Conservation (phyloP, 2,888 invertebrate species). For the Plagiodera versicolora region DNA sequence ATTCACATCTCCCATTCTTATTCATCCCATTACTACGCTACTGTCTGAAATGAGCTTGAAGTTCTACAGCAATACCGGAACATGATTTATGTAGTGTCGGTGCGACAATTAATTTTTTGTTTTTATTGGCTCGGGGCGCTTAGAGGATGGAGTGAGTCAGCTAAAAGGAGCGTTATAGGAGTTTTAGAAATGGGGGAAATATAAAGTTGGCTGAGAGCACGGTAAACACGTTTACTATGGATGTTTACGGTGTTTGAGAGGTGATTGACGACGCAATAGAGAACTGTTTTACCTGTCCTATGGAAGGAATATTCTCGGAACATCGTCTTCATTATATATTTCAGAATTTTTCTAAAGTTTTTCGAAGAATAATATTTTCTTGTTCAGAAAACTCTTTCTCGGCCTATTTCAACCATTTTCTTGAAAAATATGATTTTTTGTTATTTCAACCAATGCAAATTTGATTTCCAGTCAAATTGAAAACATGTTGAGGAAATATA, state of each 20-base stretch:
- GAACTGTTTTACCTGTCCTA: too few relatives aligned
- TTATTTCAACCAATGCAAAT: too few relatives aligned
- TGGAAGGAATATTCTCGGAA: not conserved
- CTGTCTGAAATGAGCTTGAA: not conserved
- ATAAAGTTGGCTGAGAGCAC: conserved; percentile 6
- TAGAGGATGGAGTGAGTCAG: conserved; percentile 20
- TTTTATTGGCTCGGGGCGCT: conserved; percentile 24
- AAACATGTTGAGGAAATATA: too few relatives aligned
- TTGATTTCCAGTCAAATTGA: too few relatives aligned
- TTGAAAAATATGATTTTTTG: too few relatives aligned
- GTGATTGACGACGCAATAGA: not conserved
- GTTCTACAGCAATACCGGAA: conserved; percentile 17
- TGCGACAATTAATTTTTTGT: conserved; percentile 34
- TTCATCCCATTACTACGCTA: not conserved
- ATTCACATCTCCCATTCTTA: not conserved
- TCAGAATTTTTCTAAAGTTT: too few relatives aligned
- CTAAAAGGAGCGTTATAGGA: conserved; percentile 17
- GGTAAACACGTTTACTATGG: conserved; percentile 5
- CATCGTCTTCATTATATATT: too few relatives aligned
- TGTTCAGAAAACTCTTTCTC: too few relatives aligned
- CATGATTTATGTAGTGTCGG: conserved; percentile 34
- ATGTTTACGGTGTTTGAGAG: not conserved
- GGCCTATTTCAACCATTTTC: too few relatives aligned
- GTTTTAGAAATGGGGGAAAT: conserved; percentile 9
- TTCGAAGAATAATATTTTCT: too few relatives aligned